Conservation (phyloP, 1,140 invertebrate genomes). For the Hylyphantes graminicola region DNA sequence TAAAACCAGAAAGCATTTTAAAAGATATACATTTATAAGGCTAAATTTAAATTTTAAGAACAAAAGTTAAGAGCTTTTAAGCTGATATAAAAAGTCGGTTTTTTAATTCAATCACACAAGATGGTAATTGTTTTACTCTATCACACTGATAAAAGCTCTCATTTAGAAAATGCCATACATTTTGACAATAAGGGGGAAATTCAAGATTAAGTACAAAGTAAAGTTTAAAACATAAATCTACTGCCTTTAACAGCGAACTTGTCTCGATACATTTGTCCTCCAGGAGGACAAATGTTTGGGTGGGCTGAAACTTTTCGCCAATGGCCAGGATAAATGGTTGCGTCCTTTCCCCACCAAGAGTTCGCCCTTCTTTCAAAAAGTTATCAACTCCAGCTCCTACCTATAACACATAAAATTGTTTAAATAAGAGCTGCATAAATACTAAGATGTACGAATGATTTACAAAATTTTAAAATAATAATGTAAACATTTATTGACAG, state of each 20-base stretch:
- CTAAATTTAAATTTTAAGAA: not conserved
- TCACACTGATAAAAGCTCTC: not conserved
- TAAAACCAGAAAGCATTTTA: not conserved
- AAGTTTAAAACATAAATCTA: slow-evolving; percentile 7
- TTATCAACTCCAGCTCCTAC: not conserved
- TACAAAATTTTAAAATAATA: too few relatives aligned
- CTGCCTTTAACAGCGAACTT: slow-evolving; percentile 7
- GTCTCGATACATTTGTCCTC: not conserved
- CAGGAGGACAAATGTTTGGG: not conserved
- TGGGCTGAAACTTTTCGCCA: not conserved
- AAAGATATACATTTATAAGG: not conserved
- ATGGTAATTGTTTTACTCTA: not conserved
- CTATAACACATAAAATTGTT: too few relatives aligned
- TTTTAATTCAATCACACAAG: slow-evolving; percentile 3
- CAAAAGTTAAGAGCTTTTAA: not conserved
- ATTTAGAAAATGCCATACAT: slow-evolving; percentile 24
- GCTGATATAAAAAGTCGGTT: not conserved
- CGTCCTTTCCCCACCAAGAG: not conserved
- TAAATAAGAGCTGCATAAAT: too few relatives aligned
- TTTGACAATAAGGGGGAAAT: slow-evolving; percentile 1
- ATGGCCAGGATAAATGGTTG: slow-evolving; percentile 11
- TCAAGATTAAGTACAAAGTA: not conserved
- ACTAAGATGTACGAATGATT: too few relatives aligned
- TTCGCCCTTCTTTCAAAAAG: not conserved
- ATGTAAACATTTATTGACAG: too few relatives aligned